phyloP scores from a whole-genome alignment of 2,113 vertebrate genomes.

The Picathartes gymnocephalus region DNA sequence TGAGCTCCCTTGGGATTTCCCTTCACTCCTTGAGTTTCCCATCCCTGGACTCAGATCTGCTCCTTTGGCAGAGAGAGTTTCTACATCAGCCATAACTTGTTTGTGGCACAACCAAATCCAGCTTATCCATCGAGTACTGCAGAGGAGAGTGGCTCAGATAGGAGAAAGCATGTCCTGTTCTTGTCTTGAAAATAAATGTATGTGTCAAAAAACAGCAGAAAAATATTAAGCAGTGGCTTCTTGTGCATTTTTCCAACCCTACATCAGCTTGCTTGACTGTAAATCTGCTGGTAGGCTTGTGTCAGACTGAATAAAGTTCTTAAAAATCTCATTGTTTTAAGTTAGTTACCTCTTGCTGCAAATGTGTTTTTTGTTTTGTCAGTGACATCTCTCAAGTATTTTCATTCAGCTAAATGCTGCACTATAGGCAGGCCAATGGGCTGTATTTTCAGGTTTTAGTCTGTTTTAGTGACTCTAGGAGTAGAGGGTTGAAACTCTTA shows the following conservation, averaged over 20 bases:
- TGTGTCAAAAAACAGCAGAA: neutral
- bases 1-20: neutral
- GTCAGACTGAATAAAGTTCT: neutral
- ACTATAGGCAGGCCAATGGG: neutral
- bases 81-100: fast-evolving
- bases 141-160: neutral
- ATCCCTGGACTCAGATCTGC: neutral
- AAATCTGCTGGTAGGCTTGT: fast-evolving
- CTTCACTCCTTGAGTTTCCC: neutral
- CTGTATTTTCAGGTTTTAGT: neutral
- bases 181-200: neutral
- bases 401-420: neutral
- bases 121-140: fast-evolving
- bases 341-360: neutral
- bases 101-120: neutral
- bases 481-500: neutral
- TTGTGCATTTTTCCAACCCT: neutral
- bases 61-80: neutral
- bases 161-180: neutral
- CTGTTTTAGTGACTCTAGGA: neutral
- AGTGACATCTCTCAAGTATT: neutral
- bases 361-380: neutral
- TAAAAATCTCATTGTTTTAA: neutral
- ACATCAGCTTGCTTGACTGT: fast-evolving
- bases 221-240: neutral